Conservation (phyloP, 2,888 invertebrate species). For the Synanthedon formicaeformis region DNA sequence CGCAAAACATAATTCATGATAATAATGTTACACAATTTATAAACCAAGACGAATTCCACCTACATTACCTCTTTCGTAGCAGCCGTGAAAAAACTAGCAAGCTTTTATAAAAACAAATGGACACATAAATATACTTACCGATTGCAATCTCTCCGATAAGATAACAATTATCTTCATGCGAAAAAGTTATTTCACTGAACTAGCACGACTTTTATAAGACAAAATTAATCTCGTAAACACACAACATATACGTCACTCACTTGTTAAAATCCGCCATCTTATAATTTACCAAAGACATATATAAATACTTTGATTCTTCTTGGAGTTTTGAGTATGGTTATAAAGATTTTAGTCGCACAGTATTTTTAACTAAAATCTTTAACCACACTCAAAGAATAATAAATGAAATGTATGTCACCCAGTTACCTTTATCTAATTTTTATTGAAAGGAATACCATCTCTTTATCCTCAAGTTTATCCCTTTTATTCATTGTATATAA, state of each 20-base stretch:
- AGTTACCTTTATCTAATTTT: no score
- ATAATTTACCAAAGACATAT: slow-evolving; percentile 34
- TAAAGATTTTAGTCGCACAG: no score
- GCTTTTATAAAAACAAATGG: slow-evolving; percentile 5
- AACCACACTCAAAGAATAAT: no score
- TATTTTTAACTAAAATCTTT: no score
- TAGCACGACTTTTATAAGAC: slow-evolving; percentile 26
- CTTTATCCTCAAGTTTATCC: no score
- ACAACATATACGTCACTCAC: slow-evolving; percentile 65
- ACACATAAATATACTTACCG: slow-evolving; percentile 29
- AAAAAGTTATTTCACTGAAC: slow-evolving; percentile 42
- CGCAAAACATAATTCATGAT: slow-evolving; percentile 1
- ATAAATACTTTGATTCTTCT: neutral
- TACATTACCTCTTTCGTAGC: slow-evolving; percentile 31
- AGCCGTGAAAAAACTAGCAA: slow-evolving; percentile 28
- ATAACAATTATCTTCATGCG: slow-evolving; percentile 14
- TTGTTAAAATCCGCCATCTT: slow-evolving; percentile 53
- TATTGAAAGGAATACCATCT: no score
- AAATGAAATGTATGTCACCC: no score
- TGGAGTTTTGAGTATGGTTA: no score
- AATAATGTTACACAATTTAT: slow-evolving; percentile 7
- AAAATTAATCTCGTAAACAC: slow-evolving; percentile 50
- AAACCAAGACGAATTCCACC: slow-evolving; percentile 35
- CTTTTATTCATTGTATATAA: no score
- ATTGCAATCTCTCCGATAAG: slow-evolving; percentile 9